Conservation (phyloP, 2,888 invertebrate genomes). For the Andrena hattorfiana region DNA sequence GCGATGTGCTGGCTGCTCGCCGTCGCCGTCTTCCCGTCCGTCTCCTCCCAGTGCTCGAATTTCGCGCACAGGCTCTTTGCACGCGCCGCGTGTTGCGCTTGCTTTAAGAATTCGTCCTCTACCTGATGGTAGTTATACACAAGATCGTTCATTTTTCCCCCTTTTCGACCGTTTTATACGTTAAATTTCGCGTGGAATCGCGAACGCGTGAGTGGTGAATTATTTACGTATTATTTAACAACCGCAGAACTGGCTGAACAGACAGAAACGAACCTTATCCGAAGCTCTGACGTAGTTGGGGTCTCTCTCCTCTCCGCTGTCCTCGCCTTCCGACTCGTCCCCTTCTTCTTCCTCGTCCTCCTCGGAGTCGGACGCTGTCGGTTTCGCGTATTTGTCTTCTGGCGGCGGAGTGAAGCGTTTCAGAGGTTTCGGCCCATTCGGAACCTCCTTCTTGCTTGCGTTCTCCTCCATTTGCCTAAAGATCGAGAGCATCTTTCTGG, state of each 20-base stretch:
- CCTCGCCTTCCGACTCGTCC: slow-evolving; percentile 85
- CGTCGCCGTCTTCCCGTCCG: slow-evolving; percentile 84
- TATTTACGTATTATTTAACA: too few species aligned
- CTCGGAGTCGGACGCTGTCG: slow-evolving; percentile 85
- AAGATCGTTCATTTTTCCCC: background rate
- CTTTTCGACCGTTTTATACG: too few species aligned
- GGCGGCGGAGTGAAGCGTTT: slow-evolving; percentile 97
- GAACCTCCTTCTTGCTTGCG: slow-evolving; percentile 86
- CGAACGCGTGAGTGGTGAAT: background rate
- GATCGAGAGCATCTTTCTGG: slow-evolving; percentile 94
- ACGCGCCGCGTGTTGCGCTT: slow-evolving; percentile 92
- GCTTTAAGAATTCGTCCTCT: slow-evolving; percentile 90
- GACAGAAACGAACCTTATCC: slow-evolving; percentile 81
- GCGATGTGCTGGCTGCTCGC: slow-evolving; percentile 81
- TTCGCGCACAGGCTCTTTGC: slow-evolving; percentile 94
- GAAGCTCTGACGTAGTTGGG: slow-evolving; percentile 85
- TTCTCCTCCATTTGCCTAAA: slow-evolving; percentile 95
- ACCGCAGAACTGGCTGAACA: background rate
- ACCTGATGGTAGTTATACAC: slow-evolving; percentile 71
- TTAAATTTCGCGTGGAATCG: too few species aligned
- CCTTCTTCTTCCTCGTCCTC: slow-evolving; percentile 87
- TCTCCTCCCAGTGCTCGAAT: slow-evolving; percentile 95
- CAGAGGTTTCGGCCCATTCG: slow-evolving; percentile 91
- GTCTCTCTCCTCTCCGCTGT: slow-evolving; percentile 82
- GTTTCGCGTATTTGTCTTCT: slow-evolving; percentile 87